A percentile compares a stretch with the other conserved stretches of the same genome.
phyloP scores from a whole-genome alignment of 2,113 vertebrate genomes.

The Australoheros scitulus region DNA sequence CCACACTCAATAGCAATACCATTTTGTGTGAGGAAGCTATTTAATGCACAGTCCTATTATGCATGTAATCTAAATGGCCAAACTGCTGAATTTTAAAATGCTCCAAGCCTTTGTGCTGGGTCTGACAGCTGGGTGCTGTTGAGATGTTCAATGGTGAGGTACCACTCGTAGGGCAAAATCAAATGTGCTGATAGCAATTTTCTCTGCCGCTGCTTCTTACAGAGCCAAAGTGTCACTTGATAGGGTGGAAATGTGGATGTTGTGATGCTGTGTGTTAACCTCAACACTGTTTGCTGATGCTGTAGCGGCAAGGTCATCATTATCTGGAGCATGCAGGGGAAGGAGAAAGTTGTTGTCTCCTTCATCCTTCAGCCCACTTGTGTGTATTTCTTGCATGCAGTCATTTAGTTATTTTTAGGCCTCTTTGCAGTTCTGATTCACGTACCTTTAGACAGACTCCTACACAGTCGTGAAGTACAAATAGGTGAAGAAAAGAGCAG shows the following conservation, averaged over 20 bases:
- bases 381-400: slow-evolving; percentile 20
- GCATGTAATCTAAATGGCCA: slow-evolving; percentile 24
- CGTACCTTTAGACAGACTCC: slow-evolving; percentile 11
- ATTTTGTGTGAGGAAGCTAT: slow-evolving; percentile 15
- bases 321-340: background rate
- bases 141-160: background rate
- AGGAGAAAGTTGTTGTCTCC: slow-evolving; percentile 8
- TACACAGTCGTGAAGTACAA: background rate
- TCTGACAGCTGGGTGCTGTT: slow-evolving; percentile 4
- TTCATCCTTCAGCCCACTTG: slow-evolving; percentile 18
- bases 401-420: slow-evolving; percentile 47
- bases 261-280: slow-evolving; percentile 1
- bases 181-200: slow-evolving; percentile 36
- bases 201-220: slow-evolving; percentile 2
- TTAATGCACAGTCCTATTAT: slow-evolving; percentile 10
- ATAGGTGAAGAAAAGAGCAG: slow-evolving; percentile 2
- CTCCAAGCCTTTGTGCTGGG: background rate
- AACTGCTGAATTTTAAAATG: slow-evolving; percentile 15
- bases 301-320: slow-evolving; percentile 29
- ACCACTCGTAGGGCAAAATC: background rate
- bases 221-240: slow-evolving; percentile 9
- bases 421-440: slow-evolving; percentile 12
- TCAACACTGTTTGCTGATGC: background rate
- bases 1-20: background rate
- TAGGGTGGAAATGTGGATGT: slow-evolving; percentile 15